phyloP scores from a whole-genome alignment of 2,888 invertebrate genomes.

The Dasypolia templi region DNA sequence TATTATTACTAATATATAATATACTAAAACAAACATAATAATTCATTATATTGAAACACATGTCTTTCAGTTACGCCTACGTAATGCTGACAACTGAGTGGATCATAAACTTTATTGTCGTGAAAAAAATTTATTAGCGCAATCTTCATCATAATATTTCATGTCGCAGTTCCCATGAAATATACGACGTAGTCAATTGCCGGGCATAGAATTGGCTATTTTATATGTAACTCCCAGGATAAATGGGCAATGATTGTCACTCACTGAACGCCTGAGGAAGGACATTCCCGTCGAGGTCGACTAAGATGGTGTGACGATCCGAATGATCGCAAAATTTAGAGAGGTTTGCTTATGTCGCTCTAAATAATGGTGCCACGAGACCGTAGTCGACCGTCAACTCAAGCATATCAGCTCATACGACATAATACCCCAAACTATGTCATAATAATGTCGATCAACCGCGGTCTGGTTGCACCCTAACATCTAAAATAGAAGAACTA shows the following conservation, averaged over 20 bases:
- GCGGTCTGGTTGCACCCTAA: constrained; percentile 10
- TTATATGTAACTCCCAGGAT: background rate
- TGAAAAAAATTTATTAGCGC: constrained; percentile 26
- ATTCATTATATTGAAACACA: constrained; percentile 15
- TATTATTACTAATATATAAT: background rate
- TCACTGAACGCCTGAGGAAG: background rate
- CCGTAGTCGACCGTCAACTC: too few relatives aligned
- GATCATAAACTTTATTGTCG: constrained; percentile 25
- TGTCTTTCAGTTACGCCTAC: constrained; percentile 15
- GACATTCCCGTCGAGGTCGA: background rate
- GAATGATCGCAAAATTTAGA: background rate
- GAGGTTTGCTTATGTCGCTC: background rate
- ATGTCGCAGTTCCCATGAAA: background rate
- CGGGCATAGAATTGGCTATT: background rate
- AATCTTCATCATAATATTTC: constrained; percentile 20
- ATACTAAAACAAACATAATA: constrained; percentile 2
- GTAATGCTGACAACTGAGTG: background rate
- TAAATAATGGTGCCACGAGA: background rate
- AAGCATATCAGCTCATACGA: too few relatives aligned
- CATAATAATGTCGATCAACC: background rate
- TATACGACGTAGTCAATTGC: background rate
- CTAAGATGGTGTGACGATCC: background rate
- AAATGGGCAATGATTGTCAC: background rate
- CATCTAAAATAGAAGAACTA: constrained; percentile 38
- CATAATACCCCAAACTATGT: too few relatives aligned